Percentiles rank a stretch among this genome's conserved stretches.
Conservation (phyloP, 2,113 vertebrate genomes). For the Scytalopus superciliaris region DNA sequence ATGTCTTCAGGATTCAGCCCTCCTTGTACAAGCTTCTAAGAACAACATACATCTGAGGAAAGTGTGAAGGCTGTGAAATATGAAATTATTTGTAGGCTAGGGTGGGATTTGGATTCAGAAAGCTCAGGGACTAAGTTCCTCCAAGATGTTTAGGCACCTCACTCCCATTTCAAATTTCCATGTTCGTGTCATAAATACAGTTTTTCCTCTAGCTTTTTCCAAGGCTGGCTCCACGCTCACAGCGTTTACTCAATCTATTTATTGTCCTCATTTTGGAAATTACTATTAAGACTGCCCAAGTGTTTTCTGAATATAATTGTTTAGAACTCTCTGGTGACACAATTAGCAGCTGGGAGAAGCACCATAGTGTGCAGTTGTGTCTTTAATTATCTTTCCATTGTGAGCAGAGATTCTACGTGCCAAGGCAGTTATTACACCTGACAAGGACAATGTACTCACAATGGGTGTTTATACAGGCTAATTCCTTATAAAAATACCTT, state of each 20-base stretch:
- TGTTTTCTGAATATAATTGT: neutral
- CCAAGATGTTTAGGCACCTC: neutral
- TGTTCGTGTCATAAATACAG: neutral
- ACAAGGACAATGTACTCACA: conserved; percentile 67
- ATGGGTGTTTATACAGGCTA: conserved; percentile 66
- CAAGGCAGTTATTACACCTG: conserved; percentile 68
- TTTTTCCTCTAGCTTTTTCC: conserved; percentile 28
- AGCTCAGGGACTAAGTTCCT: neutral
- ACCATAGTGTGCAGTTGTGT: conserved; percentile 32
- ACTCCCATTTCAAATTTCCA: conserved; percentile 27
- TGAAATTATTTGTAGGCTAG: conserved; percentile 7
- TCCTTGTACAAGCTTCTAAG: neutral
- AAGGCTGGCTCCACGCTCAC: neutral
- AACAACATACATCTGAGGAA: neutral
- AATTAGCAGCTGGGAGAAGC: conserved; percentile 33
- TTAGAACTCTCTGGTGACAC: neutral
- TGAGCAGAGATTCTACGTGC: conserved; percentile 45
- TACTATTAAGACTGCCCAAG: neutral
- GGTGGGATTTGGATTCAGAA: neutral
- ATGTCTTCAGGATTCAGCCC: neutral
- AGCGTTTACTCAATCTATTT: neutral
- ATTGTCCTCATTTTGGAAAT: conserved; percentile 2
- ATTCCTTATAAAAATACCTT: conserved; percentile 73
- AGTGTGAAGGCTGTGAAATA: conserved; percentile 13
- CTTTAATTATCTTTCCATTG: conserved; percentile 69